phyloP scores from a whole-genome alignment of 2,113 vertebrate species.

The Alethe diademata region DNA sequence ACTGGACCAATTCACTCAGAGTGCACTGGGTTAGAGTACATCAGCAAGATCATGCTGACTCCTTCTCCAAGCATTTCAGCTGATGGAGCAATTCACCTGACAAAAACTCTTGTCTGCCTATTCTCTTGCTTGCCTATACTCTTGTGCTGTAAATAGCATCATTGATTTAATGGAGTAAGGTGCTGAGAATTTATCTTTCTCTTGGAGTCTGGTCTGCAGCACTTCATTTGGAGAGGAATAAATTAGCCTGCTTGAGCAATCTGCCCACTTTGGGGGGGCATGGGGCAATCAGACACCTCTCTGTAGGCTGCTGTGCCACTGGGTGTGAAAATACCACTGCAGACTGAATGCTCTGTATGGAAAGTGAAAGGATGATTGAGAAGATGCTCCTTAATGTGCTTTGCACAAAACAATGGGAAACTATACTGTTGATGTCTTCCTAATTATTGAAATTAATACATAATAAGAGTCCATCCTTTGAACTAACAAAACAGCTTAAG shows the following conservation, averaged over 20 bases:
- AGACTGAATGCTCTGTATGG: neutral
- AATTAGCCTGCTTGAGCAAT: neutral
- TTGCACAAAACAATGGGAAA: neutral
- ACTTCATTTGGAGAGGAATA: neutral
- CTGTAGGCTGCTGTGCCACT: neutral
- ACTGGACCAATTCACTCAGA: neutral
- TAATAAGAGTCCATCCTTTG: neutral
- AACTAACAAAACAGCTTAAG: neutral
- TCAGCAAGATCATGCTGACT: neutral
- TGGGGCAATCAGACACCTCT: neutral
- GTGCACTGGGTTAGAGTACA: neutral
- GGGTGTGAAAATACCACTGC: neutral
- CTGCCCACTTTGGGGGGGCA: neutral
- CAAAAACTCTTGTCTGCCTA: neutral
- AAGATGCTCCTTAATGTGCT: rapidly evolving
- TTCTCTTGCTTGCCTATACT: neutral
- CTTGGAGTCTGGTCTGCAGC: neutral
- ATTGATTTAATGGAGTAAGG: neutral
- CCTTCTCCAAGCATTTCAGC: neutral
- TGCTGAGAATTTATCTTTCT: neutral
- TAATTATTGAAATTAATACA: neutral
- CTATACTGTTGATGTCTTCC: neutral
- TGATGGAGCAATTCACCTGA: neutral
- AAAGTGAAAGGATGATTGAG: neutral
- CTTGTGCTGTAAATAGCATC: neutral